Conservation (phyloP, 2,113 vertebrate genomes). For the Dromaius novaehollandiae region DNA sequence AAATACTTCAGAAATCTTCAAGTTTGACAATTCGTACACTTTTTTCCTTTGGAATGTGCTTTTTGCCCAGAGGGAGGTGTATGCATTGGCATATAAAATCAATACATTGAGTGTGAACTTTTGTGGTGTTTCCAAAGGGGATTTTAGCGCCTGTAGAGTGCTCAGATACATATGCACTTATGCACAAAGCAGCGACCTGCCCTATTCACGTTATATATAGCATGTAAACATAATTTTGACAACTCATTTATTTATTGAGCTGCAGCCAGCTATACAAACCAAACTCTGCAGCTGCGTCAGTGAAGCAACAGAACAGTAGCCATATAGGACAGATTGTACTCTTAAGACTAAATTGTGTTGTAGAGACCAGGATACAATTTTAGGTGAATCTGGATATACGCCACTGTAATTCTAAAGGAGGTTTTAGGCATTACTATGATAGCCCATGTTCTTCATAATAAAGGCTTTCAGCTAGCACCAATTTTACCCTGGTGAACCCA, state of each 20-base stretch:
- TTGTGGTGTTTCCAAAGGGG: background rate
- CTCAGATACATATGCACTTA: background rate
- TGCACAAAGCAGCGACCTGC: background rate
- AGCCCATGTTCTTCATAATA: background rate
- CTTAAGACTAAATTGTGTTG: background rate
- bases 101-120: background rate
- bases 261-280: background rate
- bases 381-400: background rate
- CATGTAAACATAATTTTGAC: background rate
- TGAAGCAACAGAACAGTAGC: background rate
- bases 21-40: background rate
- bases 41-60: background rate
- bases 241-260: background rate
- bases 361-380: background rate
- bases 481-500: background rate
- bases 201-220: background rate
- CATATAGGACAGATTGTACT: background rate
- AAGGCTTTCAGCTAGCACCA: background rate
- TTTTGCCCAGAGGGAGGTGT: background rate
- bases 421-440: background rate
- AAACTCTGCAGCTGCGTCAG: background rate
- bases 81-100: background rate
- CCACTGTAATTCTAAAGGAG: background rate
- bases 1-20: background rate
- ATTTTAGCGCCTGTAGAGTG: background rate